These are phyloP conservation scores for Laupala kohalensis DNA, from an alignment of 1,140 invertebrate genomes.

Conservation along the genomic window DNA sequence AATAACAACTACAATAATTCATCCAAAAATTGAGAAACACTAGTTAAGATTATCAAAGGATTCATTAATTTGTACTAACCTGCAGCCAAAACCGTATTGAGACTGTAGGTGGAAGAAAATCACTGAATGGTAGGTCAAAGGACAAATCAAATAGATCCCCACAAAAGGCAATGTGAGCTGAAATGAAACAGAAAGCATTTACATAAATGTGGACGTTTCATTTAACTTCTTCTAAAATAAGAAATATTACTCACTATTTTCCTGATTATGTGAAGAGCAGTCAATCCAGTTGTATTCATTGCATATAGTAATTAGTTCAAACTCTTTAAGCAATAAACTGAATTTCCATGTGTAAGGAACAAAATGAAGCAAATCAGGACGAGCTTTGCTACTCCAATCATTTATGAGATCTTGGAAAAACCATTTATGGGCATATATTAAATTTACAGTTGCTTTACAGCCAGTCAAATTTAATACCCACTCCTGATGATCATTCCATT, in stretches of 20 bases:
- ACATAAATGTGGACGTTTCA: neutral
- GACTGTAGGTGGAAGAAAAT: slow-evolving; percentile 78
- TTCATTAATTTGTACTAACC: slow-evolving; percentile 27
- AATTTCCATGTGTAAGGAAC: slow-evolving; percentile 96
- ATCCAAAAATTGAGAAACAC: neutral
- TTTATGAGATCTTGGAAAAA: slow-evolving; percentile 92
- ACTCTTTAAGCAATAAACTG: slow-evolving; percentile 81
- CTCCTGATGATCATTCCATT: slow-evolving; percentile 91
- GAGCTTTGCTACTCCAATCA: slow-evolving; percentile 85
- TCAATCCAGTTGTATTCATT: slow-evolving; percentile 99
- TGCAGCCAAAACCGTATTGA: slow-evolving; percentile 85
- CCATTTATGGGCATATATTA: slow-evolving; percentile 88
- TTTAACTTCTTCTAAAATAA: slow-evolving; percentile 4
- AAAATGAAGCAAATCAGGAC: slow-evolving; percentile 86
- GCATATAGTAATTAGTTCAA: slow-evolving; percentile 84
- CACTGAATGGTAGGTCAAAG: slow-evolving; percentile 81
- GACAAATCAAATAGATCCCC: slow-evolving; percentile 86
- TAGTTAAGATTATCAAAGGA: neutral
- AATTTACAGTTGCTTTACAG: slow-evolving; percentile 81
- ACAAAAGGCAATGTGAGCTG: slow-evolving; percentile 79
- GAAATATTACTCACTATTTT: slow-evolving; percentile 49
- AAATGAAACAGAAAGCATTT: slow-evolving; percentile 3
- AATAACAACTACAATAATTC: neutral
- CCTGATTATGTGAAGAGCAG: slow-evolving; percentile 85
- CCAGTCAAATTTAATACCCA: slow-evolving; percentile 83